Evolutionary conservation across 2,888 invertebrate species (phyloP), one percentile per base, ranked within the genome.

Genomic region (Kryphioiulus occultus): DNA sequence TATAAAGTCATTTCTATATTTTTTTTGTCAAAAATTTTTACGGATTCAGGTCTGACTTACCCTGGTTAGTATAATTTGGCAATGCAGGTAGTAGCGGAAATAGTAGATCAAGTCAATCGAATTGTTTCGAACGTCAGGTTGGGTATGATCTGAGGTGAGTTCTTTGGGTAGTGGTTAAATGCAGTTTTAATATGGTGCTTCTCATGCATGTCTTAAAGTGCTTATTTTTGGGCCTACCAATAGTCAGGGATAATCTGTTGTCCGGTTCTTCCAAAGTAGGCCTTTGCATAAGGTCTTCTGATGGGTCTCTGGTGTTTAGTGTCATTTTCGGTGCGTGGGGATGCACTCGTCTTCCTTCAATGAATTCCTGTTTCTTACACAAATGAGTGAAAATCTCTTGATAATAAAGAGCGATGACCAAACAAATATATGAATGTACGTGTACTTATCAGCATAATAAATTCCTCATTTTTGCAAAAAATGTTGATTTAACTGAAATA

Each of bases 81-180:
- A 84, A 84, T 84, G 84, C 30, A 84, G 84, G 42, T 84, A 84
- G 42, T 84, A 84, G 42, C 84, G 84, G 42, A 84, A 84, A 22
- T 84, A 84, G 84, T 84, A 84, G 42, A 84, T 84, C n/a, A 84
- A 19, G 84, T 84, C 22, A 84, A 84, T 84, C 0, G 84, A 39
- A 35, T 84, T 84, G 84, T n/a, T 42, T 84, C 42, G 84, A 39
- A 84, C 84, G 42, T n/a, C 42, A 35, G 84, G 84, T 19, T 84
- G 84, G 1, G 39, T 84, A 32, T 84, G 84, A 15, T 84, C 84
- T 1, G 32, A 35, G 1, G 42, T 84, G 32, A 84, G 32, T 35
- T 84, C 39, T 84, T 84, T 2, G 15, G 4, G 68, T 26, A 22
- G 22, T 26, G 22, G 26, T 22, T 10, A 26, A 68, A 26, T 7